Conservation (phyloP, 2,797 vertebrate species). For the Mormyrus hasselquistii region DNA sequence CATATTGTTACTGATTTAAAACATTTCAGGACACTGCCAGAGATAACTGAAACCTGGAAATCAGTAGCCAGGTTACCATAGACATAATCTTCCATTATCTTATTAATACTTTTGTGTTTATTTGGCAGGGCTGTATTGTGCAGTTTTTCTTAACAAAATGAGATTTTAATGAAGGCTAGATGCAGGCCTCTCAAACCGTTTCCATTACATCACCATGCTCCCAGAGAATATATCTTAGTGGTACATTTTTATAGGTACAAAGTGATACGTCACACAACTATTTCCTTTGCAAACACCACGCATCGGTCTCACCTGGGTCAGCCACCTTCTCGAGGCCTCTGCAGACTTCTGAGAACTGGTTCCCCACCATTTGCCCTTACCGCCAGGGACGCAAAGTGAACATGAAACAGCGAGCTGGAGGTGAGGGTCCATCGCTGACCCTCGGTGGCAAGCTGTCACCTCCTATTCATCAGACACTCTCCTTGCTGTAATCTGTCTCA, state of each 20-base stretch:
- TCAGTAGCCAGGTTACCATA: not conserved
- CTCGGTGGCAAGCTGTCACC: not conserved
- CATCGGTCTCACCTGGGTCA: not conserved
- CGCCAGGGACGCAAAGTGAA: not conserved
- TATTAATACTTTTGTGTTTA: not conserved
- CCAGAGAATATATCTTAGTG: not conserved
- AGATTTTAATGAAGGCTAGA: not conserved
- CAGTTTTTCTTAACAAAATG: not conserved
- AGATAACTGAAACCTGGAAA: not conserved
- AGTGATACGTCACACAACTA: not conserved
- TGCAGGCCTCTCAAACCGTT: not conserved
- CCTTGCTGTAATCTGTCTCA: not conserved
- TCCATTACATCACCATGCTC: not conserved
- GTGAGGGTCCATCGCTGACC: not conserved
- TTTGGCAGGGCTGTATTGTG: not conserved
- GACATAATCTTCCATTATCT: not conserved
- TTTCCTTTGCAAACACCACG: not conserved
- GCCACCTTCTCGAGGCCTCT: not conserved
- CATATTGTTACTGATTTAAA: not conserved
- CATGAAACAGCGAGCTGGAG: not conserved
- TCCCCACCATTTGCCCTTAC: not conserved
- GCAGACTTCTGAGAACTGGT: not conserved
- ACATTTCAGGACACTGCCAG: not conserved
- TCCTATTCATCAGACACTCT: not conserved
- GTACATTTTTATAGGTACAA: not conserved